Evolutionary conservation across 2,113 vertebrate genomes (phyloP).

Genomic region (Excalfactoria chinensis): DNA sequence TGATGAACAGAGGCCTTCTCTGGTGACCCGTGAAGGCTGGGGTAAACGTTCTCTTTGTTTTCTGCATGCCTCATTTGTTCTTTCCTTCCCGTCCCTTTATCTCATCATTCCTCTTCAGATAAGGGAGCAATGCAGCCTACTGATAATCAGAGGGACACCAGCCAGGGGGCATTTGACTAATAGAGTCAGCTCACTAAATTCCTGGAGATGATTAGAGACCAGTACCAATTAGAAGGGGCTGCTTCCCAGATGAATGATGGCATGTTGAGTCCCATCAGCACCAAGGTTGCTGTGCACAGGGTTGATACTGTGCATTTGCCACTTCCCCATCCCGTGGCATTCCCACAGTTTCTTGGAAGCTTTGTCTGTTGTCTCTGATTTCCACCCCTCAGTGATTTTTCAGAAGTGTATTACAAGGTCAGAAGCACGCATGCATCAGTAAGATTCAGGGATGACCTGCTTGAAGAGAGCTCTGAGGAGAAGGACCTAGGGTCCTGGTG

Average conservation of each 20-base stretch:
- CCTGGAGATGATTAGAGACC: constrained; percentile 41
- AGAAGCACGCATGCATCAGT: neutral
- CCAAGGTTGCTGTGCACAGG: neutral
- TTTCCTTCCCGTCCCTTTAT: constrained; percentile 31
- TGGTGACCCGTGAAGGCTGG: constrained; percentile 4
- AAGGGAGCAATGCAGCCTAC: constrained; percentile 40
- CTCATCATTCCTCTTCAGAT: constrained; percentile 38
- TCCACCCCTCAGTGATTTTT: neutral
- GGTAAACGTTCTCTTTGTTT: constrained; percentile 14
- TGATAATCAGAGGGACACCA: constrained; percentile 18
- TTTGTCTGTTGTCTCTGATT: neutral
- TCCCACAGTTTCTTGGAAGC: neutral
- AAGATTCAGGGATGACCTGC: too few relatives aligned
- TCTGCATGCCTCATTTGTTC: neutral
- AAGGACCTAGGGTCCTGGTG: too few relatives aligned
- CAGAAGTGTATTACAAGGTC: neutral
- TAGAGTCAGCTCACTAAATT: constrained; percentile 22
- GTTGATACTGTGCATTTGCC: accelerated
- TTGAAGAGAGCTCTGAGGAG: too few relatives aligned
- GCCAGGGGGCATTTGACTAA: constrained; percentile 27
- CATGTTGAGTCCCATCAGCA: neutral
- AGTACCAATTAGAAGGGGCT: neutral
- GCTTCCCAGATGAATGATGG: neutral
- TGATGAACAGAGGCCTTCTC: neutral
- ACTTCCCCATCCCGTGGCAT: neutral